Conservation (phyloP, 2,888 invertebrate species). For the Pantelozetes paolii region DNA sequence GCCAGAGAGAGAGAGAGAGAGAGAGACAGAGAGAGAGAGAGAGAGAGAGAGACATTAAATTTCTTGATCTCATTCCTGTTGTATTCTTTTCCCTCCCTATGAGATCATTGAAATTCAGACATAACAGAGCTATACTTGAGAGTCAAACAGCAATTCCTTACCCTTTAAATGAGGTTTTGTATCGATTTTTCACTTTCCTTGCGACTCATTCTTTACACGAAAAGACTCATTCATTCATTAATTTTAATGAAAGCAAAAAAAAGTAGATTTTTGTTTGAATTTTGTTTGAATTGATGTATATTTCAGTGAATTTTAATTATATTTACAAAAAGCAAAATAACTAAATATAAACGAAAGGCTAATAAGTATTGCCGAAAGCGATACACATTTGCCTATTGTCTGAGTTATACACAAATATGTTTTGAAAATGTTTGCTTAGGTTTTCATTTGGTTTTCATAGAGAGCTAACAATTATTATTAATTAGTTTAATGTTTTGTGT, state of each 20-base stretch:
- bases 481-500: conserved; percentile 1
- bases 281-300: background rate
- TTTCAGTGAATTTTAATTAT: conserved; percentile 18
- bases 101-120: too few relatives aligned
- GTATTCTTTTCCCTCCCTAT: too few relatives aligned
- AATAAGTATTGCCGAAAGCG: conserved; percentile 30
- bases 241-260: conserved; percentile 13
- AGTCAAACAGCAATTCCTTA: too few relatives aligned
- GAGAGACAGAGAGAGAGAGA: too few relatives aligned
- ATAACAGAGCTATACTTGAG: too few relatives aligned
- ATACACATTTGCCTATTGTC: conserved; percentile 18
- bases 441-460: background rate
- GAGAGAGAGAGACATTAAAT: too few relatives aligned
- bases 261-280: background rate
- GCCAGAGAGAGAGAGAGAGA: too few relatives aligned
- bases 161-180: too few relatives aligned
- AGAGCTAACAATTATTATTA: background rate
- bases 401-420: background rate
- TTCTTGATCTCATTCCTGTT: too few relatives aligned
- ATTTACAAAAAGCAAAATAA: conserved; percentile 5
- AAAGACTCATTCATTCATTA: too few relatives aligned
- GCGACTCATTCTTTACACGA: too few relatives aligned
- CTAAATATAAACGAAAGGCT: background rate
- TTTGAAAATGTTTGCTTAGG: background rate
- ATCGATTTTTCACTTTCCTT: too few relatives aligned